Base-by-base conservation (phyloP, 2,888 invertebrate genomes). In the Miltochrista miniata region DNA sequence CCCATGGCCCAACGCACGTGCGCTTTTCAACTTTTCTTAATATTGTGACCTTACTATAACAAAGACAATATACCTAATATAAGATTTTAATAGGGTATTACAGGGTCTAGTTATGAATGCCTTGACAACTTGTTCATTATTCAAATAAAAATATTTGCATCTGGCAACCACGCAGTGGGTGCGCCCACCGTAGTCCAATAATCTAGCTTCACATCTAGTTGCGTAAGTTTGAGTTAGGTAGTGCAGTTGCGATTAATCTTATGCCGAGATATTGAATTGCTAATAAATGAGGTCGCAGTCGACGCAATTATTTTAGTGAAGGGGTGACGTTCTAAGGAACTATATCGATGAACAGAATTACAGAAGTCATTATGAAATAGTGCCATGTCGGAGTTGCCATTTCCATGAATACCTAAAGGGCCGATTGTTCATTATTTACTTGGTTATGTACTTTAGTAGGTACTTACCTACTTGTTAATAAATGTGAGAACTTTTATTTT, bases 141-240 rank as follows among this genome's bases (percentile, higher is more conserved):
- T 65, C 52, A 63, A 69, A 68, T 72, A 68, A 56, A 61, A 62
- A 61, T 59, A 59, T 57, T 68, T 63, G 66, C 64, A 71, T 68
- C 64, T 64, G 61, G 66, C 65, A 65, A 59, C 54, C 38, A 76
- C 75, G 76, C 18, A 2, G 18, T 24, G 18, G 18, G 18, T 24
- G 18, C 18, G 65, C 73, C 69, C 64, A 71, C 74, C 29, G 34
- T 45, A 59, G 61, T 57, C 61, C 46, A 61, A 52, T 18, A n/a
- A 30, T 55, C 56, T 44, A 61, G 5, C 55, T 53, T 54, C 15
- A 18, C 33, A 57, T 54, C 51, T 63, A 54, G 67, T 67, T 67
- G 59, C 62, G 56, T 63, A 64, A 67, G 53, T 31, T 56, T 57
- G 54, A 56, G 48, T 66, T 67, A 67, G 11, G 31, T 11, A 31